Percentiles rank a stretch among this genome's conserved stretches.
Evolutionary conservation across 30 jellyfish, hydroid and myxozoan genomes (phyloP).

Genomic region (Hydractinia echinata): DNA sequence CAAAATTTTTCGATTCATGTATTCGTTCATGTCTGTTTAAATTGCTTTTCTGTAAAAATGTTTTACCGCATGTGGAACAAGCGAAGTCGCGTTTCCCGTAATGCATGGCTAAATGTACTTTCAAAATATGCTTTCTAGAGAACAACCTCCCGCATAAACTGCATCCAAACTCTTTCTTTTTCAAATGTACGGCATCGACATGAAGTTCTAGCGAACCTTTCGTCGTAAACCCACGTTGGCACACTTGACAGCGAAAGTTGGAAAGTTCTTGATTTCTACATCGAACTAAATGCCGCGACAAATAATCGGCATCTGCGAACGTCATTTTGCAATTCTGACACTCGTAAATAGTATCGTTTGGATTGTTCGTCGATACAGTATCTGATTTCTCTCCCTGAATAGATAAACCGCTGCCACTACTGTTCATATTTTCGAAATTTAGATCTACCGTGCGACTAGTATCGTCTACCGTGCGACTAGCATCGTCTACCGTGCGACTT

Average conservation of each 20-base stretch:
- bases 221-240: constrained; percentile 36
- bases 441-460: too few species aligned
- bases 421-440: neutral
- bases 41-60: constrained; percentile 34
- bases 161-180: constrained; percentile 39
- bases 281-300: constrained; percentile 24
- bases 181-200: constrained; percentile 29
- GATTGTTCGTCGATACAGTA: neutral
- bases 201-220: constrained; percentile 43
- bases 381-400: neutral
- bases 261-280: constrained; percentile 34
- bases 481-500: neutral
- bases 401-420: neutral
- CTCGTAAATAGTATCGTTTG: constrained; percentile 14
- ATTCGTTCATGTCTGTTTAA: constrained; percentile 38
- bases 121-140: constrained; percentile 32
- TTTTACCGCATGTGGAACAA: constrained; percentile 28
- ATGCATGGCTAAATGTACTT: constrained; percentile 36
- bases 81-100: constrained; percentile 14
- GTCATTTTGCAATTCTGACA: constrained; percentile 36
- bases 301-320: constrained; percentile 36
- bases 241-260: constrained; percentile 22
- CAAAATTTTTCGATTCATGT: constrained; percentile 35
- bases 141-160: constrained; percentile 34
- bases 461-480: neutral